Evolutionary conservation across 2,797 vertebrate species (phyloP), one percentile per base, ranked within the genome.

Genomic region (Synanceia verrucosa): DNA sequence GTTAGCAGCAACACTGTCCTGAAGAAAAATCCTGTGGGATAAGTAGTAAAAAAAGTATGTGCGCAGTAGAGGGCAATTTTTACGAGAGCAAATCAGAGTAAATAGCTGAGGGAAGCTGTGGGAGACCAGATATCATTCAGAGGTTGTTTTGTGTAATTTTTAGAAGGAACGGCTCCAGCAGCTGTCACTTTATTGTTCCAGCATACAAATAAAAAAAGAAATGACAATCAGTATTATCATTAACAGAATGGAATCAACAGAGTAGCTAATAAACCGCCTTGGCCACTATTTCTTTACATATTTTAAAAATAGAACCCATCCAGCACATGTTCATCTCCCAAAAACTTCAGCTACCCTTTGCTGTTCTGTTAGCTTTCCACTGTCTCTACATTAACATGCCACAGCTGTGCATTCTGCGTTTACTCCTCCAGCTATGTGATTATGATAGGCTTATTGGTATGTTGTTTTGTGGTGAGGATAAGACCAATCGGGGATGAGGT

Each of bases 371-470:
- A 51, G 65, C 62, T 71, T 73, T 65, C 51, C 67, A 58, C 76
- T 70, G 72, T 81, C 68, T 86, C 70, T 50, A 39, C 79, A 78
- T 85, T 76, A 83, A 69, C 82, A 73, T 33, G 73, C 70, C 65
- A 65, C 88, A 82, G 83, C 87, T 86, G 79, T 56, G 65, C 23
- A 56, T 70, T 85, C 59, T 29, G 58, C 43, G 26, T 71, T 81
- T 88, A 80, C 83, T 86, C 71, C 52, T 86, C 84, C 86, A 79
- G 80, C 88, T 80, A 74, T 89, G 79, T 89, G 83, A 91, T 92
- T 90, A 91, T 91, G 88, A 93, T 85, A 84, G 79, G 79, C 78
- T 90, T 86, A 89, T 89, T 88, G 79, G 83, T 90, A 81, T 86
- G 91, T 88, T 90, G 86, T 92, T 89, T 91, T 91, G 84, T 77